phyloP scores from a whole-genome alignment of 1,140 invertebrate species.

The Lasioglossum albipes region DNA sequence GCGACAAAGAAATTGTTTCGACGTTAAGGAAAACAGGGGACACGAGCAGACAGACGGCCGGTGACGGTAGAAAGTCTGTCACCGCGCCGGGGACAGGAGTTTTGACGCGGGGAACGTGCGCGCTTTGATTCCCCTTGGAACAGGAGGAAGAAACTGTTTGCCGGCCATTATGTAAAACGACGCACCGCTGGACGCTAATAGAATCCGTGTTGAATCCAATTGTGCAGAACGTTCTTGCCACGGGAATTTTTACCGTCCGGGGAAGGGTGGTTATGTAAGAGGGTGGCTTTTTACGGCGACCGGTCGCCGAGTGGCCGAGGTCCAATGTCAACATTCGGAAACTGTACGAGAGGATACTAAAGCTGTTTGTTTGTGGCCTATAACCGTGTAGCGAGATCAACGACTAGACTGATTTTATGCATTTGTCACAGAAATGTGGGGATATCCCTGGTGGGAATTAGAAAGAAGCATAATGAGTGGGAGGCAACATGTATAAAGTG shows the following conservation, averaged over 20 bases:
- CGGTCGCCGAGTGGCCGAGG: too few species aligned
- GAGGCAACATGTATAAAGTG: too few species aligned
- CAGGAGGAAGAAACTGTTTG: constrained; percentile 7
- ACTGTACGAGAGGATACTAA: too few species aligned
- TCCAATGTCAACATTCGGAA: too few species aligned
- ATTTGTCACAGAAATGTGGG: too few species aligned
- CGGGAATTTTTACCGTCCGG: not conserved
- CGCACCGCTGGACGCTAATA: not conserved
- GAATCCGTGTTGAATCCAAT: constrained; percentile 8
- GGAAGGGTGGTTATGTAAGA: too few species aligned
- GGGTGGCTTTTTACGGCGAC: not conserved
- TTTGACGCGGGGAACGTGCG: constrained; percentile 30
- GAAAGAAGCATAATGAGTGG: too few species aligned
- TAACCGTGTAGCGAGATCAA: too few species aligned
- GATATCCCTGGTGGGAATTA: too few species aligned
- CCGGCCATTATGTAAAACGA: constrained; percentile 23
- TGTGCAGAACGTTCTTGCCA: not conserved
- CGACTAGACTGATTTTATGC: too few species aligned
- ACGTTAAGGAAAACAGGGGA: constrained; percentile 28
- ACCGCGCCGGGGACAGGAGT: not conserved
- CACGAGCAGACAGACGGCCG: not conserved
- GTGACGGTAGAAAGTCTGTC: constrained; percentile 16
- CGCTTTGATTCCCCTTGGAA: constrained; percentile 21
- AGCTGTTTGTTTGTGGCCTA: too few species aligned
- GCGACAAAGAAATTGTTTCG: constrained; percentile 30